Percentiles rank a stretch among this genome's conserved stretches.
Evolutionary conservation across 2,113 vertebrate genomes (phyloP).

Genomic region (Felis chaus): DNA sequence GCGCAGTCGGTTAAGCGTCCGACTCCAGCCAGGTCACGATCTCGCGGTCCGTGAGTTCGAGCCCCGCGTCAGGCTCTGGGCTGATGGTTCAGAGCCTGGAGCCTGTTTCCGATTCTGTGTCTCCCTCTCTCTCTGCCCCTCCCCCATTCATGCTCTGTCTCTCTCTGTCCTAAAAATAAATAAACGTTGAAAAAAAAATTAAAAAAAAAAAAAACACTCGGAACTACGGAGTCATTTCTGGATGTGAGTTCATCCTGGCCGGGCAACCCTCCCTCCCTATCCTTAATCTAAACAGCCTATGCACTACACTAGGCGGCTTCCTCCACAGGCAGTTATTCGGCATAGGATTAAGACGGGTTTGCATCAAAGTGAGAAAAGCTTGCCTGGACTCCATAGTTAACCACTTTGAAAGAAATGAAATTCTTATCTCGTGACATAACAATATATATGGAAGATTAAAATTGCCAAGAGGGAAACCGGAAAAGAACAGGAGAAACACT

Average conservation of each 20-base stretch:
- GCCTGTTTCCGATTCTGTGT: too few relatives aligned
- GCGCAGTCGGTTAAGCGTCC: too few relatives aligned
- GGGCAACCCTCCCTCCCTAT: not conserved
- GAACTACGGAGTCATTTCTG: not conserved
- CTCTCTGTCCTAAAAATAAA: too few relatives aligned
- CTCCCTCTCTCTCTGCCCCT: too few relatives aligned
- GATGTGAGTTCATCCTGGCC: not conserved
- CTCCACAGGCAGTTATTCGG: not conserved
- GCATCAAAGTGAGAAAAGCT: not conserved
- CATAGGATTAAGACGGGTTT: not conserved
- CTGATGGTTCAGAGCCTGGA: too few relatives aligned
- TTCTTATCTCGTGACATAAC: not conserved
- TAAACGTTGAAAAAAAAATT: too few relatives aligned
- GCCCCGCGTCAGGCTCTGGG: too few relatives aligned
- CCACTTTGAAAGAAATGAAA: slow-evolving; percentile 35
- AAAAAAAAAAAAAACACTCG: not conserved
- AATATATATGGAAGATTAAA: slow-evolving; percentile 13
- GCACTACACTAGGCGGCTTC: not conserved
- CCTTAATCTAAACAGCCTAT: not conserved
- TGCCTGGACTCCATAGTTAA: not conserved
- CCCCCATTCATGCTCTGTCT: too few relatives aligned
- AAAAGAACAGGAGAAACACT: not conserved
- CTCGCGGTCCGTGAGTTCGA: too few relatives aligned
- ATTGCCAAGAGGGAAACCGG: not conserved
- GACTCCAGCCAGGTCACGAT: too few relatives aligned